Conservation (phyloP, 2,888 invertebrate species). For the Hemicrepidius hirtus region DNA sequence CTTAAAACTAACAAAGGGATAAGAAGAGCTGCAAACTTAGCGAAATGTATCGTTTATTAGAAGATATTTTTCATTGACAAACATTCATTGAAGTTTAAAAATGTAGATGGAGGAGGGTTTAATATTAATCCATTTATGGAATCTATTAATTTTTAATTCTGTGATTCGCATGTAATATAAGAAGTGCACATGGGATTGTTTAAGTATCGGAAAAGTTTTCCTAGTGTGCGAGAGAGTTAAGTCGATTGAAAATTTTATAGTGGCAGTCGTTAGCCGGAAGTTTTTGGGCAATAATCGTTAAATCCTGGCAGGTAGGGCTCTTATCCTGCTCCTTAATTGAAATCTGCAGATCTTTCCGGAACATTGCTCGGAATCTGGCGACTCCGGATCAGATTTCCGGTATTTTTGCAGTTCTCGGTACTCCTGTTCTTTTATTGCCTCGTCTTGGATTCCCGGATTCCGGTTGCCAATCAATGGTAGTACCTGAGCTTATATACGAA, state of each 20-base stretch:
- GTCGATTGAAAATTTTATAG: constrained; percentile 63
- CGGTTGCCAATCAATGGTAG: constrained; percentile 15
- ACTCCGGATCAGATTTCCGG: constrained; percentile 61
- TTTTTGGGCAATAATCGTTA: constrained; percentile 65
- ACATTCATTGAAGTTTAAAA: constrained; percentile 36
- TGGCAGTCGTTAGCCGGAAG: constrained; percentile 60
- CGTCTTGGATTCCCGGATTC: constrained; percentile 8
- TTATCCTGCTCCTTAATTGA: constrained; percentile 65
- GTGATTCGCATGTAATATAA: constrained; percentile 27
- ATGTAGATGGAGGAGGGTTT: constrained; percentile 1
- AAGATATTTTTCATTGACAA: constrained; percentile 43
- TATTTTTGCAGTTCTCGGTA: constrained; percentile 56
- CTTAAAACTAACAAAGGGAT: constrained; percentile 48
- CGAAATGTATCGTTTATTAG: constrained; percentile 48
- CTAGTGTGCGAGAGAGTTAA: constrained; percentile 39
- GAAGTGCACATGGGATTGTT: constrained; percentile 39
- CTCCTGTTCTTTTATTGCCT: constrained; percentile 38
- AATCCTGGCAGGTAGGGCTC: constrained; percentile 64
- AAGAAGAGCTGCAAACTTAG: constrained; percentile 38
- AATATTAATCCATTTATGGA: too few relatives aligned
- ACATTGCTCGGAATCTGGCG: constrained; percentile 60
- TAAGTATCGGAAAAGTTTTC: constrained; percentile 41
- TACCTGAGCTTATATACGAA: not conserved
- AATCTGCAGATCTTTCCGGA: constrained; percentile 65
- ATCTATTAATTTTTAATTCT: constrained; percentile 43